Conservation (phyloP, 2,888 invertebrate genomes). For the Cataglyphis altisquamis region DNA sequence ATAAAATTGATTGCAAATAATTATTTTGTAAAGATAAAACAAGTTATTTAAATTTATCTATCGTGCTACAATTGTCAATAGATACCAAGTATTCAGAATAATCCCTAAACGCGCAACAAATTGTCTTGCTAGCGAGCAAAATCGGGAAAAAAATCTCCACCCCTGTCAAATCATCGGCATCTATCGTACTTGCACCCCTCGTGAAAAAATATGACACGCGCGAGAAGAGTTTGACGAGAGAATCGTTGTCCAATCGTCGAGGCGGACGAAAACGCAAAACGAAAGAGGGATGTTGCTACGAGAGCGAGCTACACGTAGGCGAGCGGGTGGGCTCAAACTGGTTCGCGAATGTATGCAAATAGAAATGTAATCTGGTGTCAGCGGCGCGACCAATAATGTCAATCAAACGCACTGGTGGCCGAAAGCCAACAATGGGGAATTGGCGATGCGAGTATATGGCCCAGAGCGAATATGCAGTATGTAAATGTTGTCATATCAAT, state of each 20-base stretch:
- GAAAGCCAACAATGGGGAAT: conserved; percentile 86
- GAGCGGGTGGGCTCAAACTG: conserved; percentile 78
- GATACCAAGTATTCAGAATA: not conserved
- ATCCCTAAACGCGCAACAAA: conserved; percentile 26
- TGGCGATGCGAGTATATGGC: conserved; percentile 83
- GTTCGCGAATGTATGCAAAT: conserved; percentile 86
- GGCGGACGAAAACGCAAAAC: conserved; percentile 58
- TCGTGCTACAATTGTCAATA: not conserved
- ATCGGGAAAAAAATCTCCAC: not conserved
- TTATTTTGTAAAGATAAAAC: not conserved
- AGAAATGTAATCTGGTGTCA: conserved; percentile 86
- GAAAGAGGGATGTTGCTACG: conserved; percentile 6
- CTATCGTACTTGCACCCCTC: conserved; percentile 22
- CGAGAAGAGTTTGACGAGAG: conserved; percentile 57
- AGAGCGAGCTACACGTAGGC: conserved; percentile 53
- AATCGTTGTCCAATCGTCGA: conserved; percentile 62
- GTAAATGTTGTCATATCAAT: conserved; percentile 86
- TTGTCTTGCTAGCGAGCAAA: not conserved
- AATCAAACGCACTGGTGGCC: conserved; percentile 86
- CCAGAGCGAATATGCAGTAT: conserved; percentile 86
- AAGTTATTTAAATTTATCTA: not conserved
- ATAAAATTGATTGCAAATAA: not conserved
- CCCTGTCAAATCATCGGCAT: conserved; percentile 30
- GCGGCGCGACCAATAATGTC: conserved; percentile 86
- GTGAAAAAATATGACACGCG: conserved; percentile 50